Conservation (phyloP, 1,140 invertebrate genomes). For the Drosophila nigromelanica region DNA sequence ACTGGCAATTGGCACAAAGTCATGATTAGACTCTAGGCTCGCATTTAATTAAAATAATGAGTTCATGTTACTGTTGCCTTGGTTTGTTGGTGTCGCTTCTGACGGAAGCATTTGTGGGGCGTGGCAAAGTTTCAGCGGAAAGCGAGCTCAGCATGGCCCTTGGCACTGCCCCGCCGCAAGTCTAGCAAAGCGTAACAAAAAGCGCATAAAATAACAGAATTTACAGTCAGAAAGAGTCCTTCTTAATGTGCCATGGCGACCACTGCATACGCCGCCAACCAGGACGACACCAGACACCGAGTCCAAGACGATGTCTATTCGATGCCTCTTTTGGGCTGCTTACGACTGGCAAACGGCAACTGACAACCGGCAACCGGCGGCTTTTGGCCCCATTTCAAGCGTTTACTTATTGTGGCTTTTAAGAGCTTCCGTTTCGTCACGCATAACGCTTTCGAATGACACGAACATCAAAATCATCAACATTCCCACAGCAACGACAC, state of each 20-base stretch:
- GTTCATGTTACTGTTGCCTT: constrained; percentile 19
- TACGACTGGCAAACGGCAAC: background rate
- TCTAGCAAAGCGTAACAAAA: constrained; percentile 66
- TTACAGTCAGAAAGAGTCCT: constrained; percentile 65
- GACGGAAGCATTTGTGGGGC: constrained; percentile 63
- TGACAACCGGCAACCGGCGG: constrained; percentile 1
- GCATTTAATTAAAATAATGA: constrained; percentile 74
- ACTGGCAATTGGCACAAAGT: constrained; percentile 8
- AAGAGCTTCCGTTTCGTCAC: constrained; percentile 77
- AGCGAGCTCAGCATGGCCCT: constrained; percentile 23
- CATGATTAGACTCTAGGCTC: constrained; percentile 31
- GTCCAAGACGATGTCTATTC: constrained; percentile 17
- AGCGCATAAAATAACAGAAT: constrained; percentile 69
- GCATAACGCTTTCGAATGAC: constrained; percentile 73
- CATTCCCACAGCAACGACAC: constrained; percentile 58
- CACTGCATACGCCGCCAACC: constrained; percentile 30
- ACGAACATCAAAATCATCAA: constrained; percentile 78
- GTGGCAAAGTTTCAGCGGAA: constrained; percentile 46
- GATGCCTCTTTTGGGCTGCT: constrained; percentile 33
- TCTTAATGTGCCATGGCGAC: constrained; percentile 73
- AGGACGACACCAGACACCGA: constrained; percentile 21
- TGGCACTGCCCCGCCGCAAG: constrained; percentile 19
- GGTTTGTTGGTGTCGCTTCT: constrained; percentile 18
- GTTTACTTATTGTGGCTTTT: constrained; percentile 74
- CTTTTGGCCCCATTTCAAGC: constrained; percentile 70